Conservation (phyloP, 1,140 invertebrate species). For the Drosophila virilis region DNA sequence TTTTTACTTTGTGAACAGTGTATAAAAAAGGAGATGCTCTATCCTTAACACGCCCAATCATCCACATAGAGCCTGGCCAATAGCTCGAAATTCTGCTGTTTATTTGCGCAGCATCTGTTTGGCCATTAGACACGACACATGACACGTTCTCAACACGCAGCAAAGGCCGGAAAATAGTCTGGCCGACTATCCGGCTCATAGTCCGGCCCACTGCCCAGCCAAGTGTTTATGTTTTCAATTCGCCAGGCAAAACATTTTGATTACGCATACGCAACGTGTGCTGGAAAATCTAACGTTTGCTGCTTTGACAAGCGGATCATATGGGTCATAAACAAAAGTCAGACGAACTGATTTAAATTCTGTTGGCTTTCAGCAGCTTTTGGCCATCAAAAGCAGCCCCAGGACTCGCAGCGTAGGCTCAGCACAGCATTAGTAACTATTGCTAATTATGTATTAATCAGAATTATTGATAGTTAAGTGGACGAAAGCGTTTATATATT, state of each 20-base stretch:
- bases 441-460: too few species aligned
- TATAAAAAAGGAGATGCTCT: too few species aligned
- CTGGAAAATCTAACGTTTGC: slow-evolving; percentile 25
- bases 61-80: neutral
- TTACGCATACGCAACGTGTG: slow-evolving; percentile 70
- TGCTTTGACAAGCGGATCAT: slow-evolving; percentile 72
- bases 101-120: slow-evolving; percentile 54
- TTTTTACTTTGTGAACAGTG: too few species aligned
- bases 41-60: neutral
- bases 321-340: slow-evolving; percentile 63
- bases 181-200: neutral
- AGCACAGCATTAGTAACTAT: neutral
- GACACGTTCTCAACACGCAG: slow-evolving; percentile 56
- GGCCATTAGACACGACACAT: slow-evolving; percentile 68
- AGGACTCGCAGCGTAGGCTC: neutral
- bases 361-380: slow-evolving; percentile 46
- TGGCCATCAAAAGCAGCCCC: neutral
- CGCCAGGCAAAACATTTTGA: slow-evolving; percentile 74
- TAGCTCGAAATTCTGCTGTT: slow-evolving; percentile 37
- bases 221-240: slow-evolving; percentile 73
- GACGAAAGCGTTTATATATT: too few species aligned
- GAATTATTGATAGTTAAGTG: too few species aligned
- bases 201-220: slow-evolving; percentile 3
- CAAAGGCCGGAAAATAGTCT: slow-evolving; percentile 1
- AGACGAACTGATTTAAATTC: slow-evolving; percentile 52